These are phyloP conservation scores for Percopsis transmontana DNA, from an alignment of 2,113 vertebrate genomes.

Conservation along the genomic window DNA sequence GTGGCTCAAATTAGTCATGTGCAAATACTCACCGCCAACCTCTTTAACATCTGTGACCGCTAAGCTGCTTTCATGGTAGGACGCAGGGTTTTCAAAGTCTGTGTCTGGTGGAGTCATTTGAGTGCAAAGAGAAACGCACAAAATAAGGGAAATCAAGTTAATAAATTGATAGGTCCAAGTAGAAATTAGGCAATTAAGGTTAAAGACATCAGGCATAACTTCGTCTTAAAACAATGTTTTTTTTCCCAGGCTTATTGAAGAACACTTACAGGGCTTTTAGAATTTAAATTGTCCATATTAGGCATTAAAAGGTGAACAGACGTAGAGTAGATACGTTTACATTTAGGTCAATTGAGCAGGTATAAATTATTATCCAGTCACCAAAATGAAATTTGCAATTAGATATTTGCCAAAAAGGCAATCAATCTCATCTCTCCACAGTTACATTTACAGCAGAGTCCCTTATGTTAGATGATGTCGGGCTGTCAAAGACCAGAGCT, in stretches of 20 bases:
- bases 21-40: constrained; percentile 53
- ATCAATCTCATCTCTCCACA: neutral
- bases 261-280: no score
- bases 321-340: no score
- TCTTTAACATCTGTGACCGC: constrained; percentile 70
- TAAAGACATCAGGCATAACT: constrained; percentile 2
- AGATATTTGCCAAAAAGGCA: neutral
- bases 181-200: constrained; percentile 32
- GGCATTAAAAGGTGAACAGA: neutral
- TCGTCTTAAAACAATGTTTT: no score
- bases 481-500: constrained; percentile 13
- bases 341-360: neutral
- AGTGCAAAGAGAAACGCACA: constrained; percentile 48
- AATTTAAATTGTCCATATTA: no score
- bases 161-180: constrained; percentile 51
- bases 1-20: constrained; percentile 68
- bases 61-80: constrained; percentile 47
- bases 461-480: constrained; percentile 11
- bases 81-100: constrained; percentile 52
- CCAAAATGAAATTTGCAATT: neutral
- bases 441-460: neutral
- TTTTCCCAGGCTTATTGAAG: no score
- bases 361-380: neutral
- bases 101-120: constrained; percentile 66
- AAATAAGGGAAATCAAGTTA: constrained; percentile 56